Percentiles rank a stretch among this genome's conserved stretches.
phyloP scores from a whole-genome alignment of 1,140 invertebrate genomes.

The Lanistes nyassanus region DNA sequence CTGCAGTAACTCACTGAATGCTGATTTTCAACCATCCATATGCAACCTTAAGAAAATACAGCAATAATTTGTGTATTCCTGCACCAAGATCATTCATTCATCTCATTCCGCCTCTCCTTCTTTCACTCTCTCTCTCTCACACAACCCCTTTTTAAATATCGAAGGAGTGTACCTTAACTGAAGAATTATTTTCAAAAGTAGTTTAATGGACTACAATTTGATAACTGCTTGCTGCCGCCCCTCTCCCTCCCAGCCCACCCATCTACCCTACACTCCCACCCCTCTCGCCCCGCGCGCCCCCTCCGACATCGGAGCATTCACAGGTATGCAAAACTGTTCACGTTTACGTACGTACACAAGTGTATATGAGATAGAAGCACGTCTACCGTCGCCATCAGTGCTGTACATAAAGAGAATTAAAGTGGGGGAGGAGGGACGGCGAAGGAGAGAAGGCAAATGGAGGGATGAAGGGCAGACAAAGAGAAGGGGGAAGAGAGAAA shows the following conservation, averaged over 20 bases:
- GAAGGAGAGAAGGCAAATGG: neutral
- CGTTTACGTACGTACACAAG: neutral
- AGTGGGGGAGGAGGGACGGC: neutral
- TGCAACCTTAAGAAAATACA: no score
- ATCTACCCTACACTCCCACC: neutral
- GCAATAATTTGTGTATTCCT: no score
- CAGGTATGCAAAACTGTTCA: neutral
- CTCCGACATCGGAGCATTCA: neutral
- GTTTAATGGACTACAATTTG: no score
- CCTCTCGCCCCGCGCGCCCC: neutral
- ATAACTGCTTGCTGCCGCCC: slow-evolving; percentile 13
- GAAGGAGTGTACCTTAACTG: no score
- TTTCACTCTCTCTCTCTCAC: slow-evolving; percentile 17
- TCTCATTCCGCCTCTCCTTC: neutral
- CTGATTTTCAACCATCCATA: no score
- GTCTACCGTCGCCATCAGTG: neutral
- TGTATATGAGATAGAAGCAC: neutral
- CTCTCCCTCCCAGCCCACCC: neutral
- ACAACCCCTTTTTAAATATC: slow-evolving; percentile 10
- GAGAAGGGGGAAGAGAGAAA: slow-evolving; percentile 2
- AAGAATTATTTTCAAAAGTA: no score
- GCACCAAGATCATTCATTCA: no score
- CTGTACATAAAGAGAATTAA: neutral
- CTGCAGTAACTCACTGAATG: no score
- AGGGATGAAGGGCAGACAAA: neutral